phyloP scores from a whole-genome alignment of 2,888 invertebrate genomes.

The Lepetodrilus schrolli region DNA sequence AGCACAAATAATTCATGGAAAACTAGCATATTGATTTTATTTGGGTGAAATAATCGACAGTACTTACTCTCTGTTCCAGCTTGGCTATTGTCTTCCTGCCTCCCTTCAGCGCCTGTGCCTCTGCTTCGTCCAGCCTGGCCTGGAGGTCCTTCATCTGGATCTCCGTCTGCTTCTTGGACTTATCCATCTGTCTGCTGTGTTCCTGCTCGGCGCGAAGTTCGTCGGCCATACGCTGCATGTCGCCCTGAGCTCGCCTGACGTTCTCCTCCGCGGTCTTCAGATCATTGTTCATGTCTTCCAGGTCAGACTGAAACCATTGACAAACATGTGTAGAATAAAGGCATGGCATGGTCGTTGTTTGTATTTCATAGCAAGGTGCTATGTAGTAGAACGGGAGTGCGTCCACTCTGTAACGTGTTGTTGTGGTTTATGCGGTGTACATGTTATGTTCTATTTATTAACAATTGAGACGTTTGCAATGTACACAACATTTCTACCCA shows the following conservation, averaged over 20 bases:
- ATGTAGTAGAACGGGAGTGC: no score
- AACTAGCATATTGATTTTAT: no score
- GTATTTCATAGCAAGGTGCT: no score
- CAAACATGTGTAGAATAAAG: no score
- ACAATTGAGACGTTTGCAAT: no score
- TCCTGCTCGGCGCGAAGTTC: conserved; percentile 99
- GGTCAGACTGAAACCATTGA: conserved; percentile 97
- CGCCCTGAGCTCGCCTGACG: conserved; percentile 77
- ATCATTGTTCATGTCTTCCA: conserved; percentile 98
- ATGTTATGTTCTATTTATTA: no score
- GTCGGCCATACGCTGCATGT: conserved; percentile 97
- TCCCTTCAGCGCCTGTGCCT: conserved; percentile 97
- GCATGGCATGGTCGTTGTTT: no score
- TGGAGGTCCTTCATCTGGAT: conserved; percentile 97
- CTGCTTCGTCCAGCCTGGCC: conserved; percentile 96
- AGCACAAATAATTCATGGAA: no score
- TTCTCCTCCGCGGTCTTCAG: conserved; percentile 97
- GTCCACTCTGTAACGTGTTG: no score
- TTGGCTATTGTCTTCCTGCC: conserved; percentile 99
- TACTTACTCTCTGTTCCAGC: conserved; percentile 85
- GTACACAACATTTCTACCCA: no score
- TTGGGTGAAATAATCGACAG: no score
- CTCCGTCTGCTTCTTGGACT: conserved; percentile 97
- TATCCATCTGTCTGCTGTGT: conserved; percentile 98
- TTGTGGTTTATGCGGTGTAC: no score